phyloP scores from a whole-genome alignment of 2,888 invertebrate genomes.

The Catocala nupta region DNA sequence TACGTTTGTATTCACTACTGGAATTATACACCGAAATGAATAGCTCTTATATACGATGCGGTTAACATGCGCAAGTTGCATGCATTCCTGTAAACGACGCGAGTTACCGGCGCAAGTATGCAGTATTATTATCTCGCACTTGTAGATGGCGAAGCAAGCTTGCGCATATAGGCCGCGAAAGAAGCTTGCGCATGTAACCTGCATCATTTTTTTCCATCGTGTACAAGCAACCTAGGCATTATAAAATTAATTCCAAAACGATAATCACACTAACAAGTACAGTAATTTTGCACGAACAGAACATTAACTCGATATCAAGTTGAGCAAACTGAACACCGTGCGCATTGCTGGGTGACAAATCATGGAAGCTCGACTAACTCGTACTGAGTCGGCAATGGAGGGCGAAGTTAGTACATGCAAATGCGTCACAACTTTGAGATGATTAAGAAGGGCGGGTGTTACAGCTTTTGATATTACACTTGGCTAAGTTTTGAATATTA shows the following conservation, averaged over 20 bases:
- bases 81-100: too few species aligned
- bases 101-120: too few species aligned
- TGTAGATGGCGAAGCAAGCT: too few species aligned
- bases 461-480: slow-evolving; percentile 28
- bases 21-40: too few species aligned
- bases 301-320: slow-evolving; percentile 46
- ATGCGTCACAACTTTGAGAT: slow-evolving; percentile 47
- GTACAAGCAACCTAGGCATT: too few species aligned
- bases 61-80: too few species aligned
- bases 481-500: neutral
- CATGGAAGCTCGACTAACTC: slow-evolving; percentile 42
- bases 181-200: too few species aligned
- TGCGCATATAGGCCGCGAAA: too few species aligned
- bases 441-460: slow-evolving; percentile 42
- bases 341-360: slow-evolving; percentile 51
- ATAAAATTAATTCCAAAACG: neutral
- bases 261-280: neutral
- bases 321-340: slow-evolving; percentile 42
- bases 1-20: too few species aligned
- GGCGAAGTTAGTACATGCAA: slow-evolving; percentile 47
- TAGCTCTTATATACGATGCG: too few species aligned
- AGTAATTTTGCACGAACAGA: neutral
- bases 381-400: slow-evolving; percentile 34
- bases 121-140: too few species aligned
- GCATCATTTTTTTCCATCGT: too few species aligned